Percentiles rank a stretch among this genome's conserved stretches.
Conservation (phyloP, 2,113 vertebrate species). For the Bos indicus region DNA sequence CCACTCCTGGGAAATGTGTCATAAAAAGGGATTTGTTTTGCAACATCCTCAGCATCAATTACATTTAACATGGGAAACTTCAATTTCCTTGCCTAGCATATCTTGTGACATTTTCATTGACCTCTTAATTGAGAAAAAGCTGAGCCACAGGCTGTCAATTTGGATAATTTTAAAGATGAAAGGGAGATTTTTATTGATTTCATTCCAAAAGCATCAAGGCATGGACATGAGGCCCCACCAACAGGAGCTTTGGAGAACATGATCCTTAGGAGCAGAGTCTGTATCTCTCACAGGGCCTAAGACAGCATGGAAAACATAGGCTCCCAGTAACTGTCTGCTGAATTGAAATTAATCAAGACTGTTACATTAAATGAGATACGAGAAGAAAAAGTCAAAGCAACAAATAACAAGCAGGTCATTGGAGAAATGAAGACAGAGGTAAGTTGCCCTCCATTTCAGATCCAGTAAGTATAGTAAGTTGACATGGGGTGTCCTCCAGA, state of each 20-base stretch:
- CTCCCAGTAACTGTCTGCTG: background rate
- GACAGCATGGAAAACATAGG: background rate
- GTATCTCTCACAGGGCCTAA: background rate
- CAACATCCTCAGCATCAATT: background rate
- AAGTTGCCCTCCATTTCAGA: background rate
- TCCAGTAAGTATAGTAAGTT: background rate
- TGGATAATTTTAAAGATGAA: background rate
- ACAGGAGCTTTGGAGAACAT: background rate
- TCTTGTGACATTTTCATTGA: conserved; percentile 15
- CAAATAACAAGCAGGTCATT: background rate
- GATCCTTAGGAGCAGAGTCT: background rate
- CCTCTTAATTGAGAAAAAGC: background rate
- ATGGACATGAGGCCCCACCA: background rate
- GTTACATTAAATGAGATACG: background rate
- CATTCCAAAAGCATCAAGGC: background rate
- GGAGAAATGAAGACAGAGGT: background rate
- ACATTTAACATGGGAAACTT: background rate
- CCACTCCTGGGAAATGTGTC: background rate
- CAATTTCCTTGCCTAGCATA: background rate
- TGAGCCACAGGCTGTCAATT: background rate
- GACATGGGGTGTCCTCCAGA: background rate
- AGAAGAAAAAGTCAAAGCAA: background rate
- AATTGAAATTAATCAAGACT: background rate
- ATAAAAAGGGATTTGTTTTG: background rate
- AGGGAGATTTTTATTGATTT: background rate